Evolutionary conservation across 2,888 invertebrate species (phyloP), one percentile per base, ranked within the genome.

Genomic region (Lepas anatifera): DNA sequence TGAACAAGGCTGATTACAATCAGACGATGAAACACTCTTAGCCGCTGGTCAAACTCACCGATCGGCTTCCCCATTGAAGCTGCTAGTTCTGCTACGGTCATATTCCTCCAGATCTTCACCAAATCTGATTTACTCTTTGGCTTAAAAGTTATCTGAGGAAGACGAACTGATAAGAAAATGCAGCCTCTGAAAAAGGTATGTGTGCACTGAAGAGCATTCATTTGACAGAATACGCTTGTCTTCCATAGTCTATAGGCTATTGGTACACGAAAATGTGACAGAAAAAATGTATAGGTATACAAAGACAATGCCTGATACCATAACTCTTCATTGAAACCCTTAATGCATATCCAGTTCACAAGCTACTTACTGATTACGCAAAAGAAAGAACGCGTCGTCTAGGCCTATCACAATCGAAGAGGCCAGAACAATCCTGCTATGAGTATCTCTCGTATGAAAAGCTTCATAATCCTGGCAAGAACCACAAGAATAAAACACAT

Each of bases 21-120:
- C 27, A 18, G 18, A n/a, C 1, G n/a, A n/a, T 10, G 16, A 13
- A 69, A 27, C 70, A 27, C 3, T 35, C 63, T 66, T 43, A 52
- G 29, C 41, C 11, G 18, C 11, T 3, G 37, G 43, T 35, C 72
- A 37, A 46, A 73, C 77, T 80, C 81, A 86, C 88, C 87, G n/a
- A 73, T 87, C 76, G 77, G 87, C 83, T 77, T 85, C 86, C 6
- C 83, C 80, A 41, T 90, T 77, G 0, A 86, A 83, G 67, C 82
- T 77, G 0, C 89, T 70, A 95, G 78, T 76, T 95, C 88, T 37
- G 79, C 77, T 0, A 93, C 87, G 0, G 90, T 91, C 85, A 95
- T 94, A 76, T 89, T 85, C 66, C 85, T 81, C 91, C 92, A 92
- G 73, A 94, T 83, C 67, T 87, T 86, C 0, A 90, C 81, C 1